Evolutionary conservation across 1,140 invertebrate species (phyloP), one percentile per base, ranked within the genome.

Genomic region (Apis laboriosa): DNA sequence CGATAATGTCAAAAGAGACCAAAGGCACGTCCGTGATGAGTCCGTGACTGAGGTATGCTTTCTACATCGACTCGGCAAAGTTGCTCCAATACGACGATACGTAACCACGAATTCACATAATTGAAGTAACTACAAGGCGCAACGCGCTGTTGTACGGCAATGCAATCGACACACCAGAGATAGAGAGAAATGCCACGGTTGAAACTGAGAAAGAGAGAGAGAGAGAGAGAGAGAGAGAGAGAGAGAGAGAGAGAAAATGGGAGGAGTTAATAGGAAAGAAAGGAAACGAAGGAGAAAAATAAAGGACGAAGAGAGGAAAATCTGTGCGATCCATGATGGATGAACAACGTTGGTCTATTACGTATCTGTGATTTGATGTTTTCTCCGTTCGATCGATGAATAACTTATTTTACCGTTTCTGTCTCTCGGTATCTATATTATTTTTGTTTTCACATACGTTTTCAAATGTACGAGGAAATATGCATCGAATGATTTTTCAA

Each of bases 111-210:
- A 92, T 89, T 73, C 89, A 85, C 88, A 92, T 94, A 94, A 94
- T 94, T 94, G 93, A 94, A 92, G 91, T 94, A 93, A 93, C 91
- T 91, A 94, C 92, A 94, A 91, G 92, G 92, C 90, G 89, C 92
- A 90, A 86, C 85, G 80, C 80, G 86, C 64, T 85, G 85, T 83
- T 87, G 80, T 49, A 80, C 73, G 77, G 66, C 78, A 70, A 83
- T 79, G 74, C 86, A 72, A 85, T 85, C 60, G 76, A 80, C 28
- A 43, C 15, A n/a, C 12, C 55, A 56, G 58, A 58, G 53, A 55
- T 34, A 19, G 28, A 15, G 49, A 66, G 17, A 58, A 24, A 51
- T 49, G 55, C 7, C 17, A 43, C 21, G 9, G 19, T 24, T 17
- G 11, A 24, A 19, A 19, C 8, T 34, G 58, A 56, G 53, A 55